phyloP scores from a whole-genome alignment of 2,888 invertebrate genomes.

The Nemotelus nigrinus region DNA sequence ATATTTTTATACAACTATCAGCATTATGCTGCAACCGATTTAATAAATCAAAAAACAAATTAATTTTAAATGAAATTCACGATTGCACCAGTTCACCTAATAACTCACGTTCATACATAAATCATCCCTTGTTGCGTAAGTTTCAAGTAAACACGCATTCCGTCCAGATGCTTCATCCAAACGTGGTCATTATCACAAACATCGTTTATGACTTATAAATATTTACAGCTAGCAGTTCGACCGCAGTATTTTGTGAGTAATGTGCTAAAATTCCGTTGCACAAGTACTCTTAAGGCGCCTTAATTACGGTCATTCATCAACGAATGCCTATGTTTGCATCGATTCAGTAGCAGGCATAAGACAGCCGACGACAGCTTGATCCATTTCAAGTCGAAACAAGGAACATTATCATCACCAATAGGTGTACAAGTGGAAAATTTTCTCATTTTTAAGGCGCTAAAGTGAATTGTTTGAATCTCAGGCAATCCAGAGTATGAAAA shows the following conservation, averaged over 20 bases:
- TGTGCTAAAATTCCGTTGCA: background rate
- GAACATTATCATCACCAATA: constrained; percentile 27
- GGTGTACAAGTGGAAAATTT: constrained; percentile 12
- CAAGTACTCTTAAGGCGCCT: background rate
- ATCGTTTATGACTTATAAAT: background rate
- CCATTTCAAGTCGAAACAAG: constrained; percentile 2
- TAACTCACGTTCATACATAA: too few species aligned
- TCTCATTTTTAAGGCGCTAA: background rate
- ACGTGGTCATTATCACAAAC: background rate
- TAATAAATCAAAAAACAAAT: too few species aligned
- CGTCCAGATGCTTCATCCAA: background rate
- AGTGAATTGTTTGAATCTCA: too few species aligned
- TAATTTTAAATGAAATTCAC: too few species aligned
- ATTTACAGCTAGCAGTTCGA: background rate
- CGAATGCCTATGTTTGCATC: background rate
- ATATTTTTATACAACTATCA: too few species aligned
- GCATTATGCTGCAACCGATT: too few species aligned
- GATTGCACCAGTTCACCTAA: too few species aligned
- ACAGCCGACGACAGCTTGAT: too few species aligned
- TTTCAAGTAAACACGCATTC: background rate
- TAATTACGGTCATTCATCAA: background rate
- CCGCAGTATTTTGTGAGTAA: background rate
- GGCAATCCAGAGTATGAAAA: too few species aligned
- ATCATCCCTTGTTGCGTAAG: background rate
- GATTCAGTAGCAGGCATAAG: background rate